These are phyloP conservation scores for Helicoverpa assulta DNA, from an alignment of 2,888 invertebrate genomes.

Conservation along the genomic window DNA sequence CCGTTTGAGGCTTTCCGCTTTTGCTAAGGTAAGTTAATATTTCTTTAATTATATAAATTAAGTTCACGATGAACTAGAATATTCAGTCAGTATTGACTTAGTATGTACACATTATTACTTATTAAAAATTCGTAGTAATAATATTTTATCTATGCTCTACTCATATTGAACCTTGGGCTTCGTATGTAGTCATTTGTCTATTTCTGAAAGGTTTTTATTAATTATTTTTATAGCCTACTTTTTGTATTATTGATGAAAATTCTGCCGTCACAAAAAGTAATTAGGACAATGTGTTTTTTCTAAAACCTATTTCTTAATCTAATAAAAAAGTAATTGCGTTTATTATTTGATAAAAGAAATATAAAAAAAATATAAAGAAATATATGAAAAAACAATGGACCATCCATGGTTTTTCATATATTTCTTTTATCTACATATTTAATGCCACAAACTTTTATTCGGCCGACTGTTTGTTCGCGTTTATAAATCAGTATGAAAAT, in stretches of 20 bases:
- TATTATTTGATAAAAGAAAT: no score
- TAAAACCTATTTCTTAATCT: background rate
- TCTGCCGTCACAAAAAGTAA: background rate
- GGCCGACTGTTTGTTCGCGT: no score
- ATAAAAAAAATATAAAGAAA: no score
- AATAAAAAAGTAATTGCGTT: no score
- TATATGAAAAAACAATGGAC: no score
- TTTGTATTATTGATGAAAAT: slow-evolving; percentile 4
- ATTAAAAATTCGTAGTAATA: slow-evolving; percentile 8
- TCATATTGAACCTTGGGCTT: slow-evolving; percentile 22
- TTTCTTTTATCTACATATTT: no score
- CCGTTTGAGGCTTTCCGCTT: no score
- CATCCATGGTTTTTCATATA: no score
- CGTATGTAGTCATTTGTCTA: slow-evolving; percentile 14
- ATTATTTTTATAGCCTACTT: slow-evolving; percentile 39
- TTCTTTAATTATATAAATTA: background rate
- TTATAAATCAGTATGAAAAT: no score
- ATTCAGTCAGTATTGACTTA: background rate
- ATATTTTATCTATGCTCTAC: slow-evolving; percentile 14
- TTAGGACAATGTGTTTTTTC: background rate
- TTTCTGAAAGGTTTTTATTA: slow-evolving; percentile 31
- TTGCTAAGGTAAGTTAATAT: background rate
- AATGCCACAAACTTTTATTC: no score
- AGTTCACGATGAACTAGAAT: background rate
- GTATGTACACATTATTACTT: slow-evolving; percentile 6